Percentiles rank a stretch among this genome's conserved stretches.
Evolutionary conservation across 2,888 invertebrate genomes (phyloP).

Genomic region (Enoplolaimus lenunculus): DNA sequence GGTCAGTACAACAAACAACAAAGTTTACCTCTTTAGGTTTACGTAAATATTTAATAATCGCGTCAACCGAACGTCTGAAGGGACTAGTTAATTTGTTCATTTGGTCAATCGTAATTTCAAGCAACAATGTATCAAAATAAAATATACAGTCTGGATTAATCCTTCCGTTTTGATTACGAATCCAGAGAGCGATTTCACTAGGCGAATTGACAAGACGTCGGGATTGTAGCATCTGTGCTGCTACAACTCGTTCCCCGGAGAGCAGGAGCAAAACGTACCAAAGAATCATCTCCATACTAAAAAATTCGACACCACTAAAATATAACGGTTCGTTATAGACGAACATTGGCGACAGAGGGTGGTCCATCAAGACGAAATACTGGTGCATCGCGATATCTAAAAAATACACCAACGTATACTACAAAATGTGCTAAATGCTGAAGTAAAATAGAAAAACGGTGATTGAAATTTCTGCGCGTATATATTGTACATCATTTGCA

Average conservation of each 20-base stretch:
- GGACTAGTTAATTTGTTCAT: neutral
- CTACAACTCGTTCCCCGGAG: neutral
- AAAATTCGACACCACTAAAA: neutral
- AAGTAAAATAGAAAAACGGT: no score
- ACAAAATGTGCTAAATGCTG: no score
- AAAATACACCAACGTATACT: no score
- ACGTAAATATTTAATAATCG: neutral
- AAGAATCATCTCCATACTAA: neutral
- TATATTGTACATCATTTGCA: no score
- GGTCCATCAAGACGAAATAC: neutral
- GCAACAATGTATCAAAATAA: neutral
- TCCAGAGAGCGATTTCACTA: neutral
- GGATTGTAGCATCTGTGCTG: neutral
- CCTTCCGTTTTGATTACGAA: neutral
- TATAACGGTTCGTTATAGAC: neutral
- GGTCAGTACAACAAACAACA: neutral
- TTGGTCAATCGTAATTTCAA: neutral
- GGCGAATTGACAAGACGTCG: neutral
- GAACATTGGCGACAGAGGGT: neutral
- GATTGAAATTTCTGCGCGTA: no score
- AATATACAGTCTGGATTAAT: neutral
- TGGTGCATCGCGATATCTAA: neutral
- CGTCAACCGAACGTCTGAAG: neutral
- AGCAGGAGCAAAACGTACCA: neutral
- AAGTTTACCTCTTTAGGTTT: neutral